phyloP scores from a whole-genome alignment of 2,113 vertebrate genomes.

The Macaca mulatta region DNA sequence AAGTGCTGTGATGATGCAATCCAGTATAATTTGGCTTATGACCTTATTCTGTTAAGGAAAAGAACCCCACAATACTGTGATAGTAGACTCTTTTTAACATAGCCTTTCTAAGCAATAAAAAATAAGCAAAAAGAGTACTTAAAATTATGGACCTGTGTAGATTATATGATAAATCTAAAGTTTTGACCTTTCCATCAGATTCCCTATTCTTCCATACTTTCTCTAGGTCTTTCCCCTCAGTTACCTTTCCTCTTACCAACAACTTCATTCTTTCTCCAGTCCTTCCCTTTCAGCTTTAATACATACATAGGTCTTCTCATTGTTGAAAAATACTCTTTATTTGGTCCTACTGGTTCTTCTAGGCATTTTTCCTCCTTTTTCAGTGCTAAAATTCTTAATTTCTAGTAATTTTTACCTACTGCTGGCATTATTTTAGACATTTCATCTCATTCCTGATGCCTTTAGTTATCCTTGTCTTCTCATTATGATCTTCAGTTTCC shows the following conservation, averaged over 20 bases:
- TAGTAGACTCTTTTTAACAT: not conserved
- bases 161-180: not conserved
- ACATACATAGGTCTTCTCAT: not conserved
- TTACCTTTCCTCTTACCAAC: not conserved
- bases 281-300: not conserved
- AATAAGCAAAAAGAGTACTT: not conserved
- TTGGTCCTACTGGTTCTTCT: not conserved
- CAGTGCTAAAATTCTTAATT: not conserved
- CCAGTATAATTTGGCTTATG: not conserved
- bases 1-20: not conserved
- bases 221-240: not conserved
- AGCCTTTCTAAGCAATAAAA: not conserved
- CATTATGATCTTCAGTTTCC: not conserved
- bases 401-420: not conserved
- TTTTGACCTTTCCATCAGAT: not conserved
- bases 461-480: not conserved
- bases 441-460: not conserved
- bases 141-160: not conserved
- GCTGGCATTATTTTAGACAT: not conserved
- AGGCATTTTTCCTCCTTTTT: not conserved
- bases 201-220: not conserved
- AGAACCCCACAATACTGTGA: not conserved
- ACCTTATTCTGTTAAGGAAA: not conserved
- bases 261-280: not conserved
- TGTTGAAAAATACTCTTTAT: constrained; percentile 5